Evolutionary conservation across 92 coral and sea anemone genomes (phyloP).

Genomic region (Siderastrea siderea): DNA sequence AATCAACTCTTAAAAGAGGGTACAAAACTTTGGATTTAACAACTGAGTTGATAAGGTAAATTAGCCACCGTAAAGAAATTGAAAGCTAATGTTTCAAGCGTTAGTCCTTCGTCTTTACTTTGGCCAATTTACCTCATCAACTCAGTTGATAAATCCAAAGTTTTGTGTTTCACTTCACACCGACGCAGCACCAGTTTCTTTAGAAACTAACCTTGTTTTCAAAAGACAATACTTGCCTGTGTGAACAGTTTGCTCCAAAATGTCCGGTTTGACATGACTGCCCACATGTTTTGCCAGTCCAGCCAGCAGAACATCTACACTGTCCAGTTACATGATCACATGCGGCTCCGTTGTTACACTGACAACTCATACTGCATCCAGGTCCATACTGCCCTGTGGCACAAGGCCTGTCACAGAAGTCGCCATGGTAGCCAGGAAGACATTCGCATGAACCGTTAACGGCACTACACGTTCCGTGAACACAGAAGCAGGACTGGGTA

Average conservation of each 20-base stretch:
- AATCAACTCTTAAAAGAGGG: too few relatives aligned
- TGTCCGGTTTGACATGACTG: constrained; percentile 56
- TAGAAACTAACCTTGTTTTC: too few relatives aligned
- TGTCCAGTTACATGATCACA: constrained; percentile 83
- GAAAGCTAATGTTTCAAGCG: too few relatives aligned
- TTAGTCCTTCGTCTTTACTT: too few relatives aligned
- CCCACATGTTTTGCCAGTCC: constrained; percentile 78
- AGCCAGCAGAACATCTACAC: constrained; percentile 86
- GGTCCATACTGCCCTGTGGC: constrained; percentile 67
- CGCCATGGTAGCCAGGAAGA: constrained; percentile 85
- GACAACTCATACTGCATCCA: constrained; percentile 77
- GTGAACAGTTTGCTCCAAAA: constrained; percentile 74
- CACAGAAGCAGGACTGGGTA: constrained; percentile 69
- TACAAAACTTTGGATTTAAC: too few relatives aligned
- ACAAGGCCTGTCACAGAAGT: constrained; percentile 75
- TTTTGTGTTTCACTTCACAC: too few relatives aligned
- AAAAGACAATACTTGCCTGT: constrained; percentile 49
- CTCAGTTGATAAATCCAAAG: too few relatives aligned
- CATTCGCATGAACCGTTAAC: constrained; percentile 84
- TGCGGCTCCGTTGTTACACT: constrained; percentile 60
- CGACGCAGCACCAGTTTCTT: too few relatives aligned
- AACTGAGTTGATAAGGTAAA: too few relatives aligned
- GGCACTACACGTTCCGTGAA: constrained; percentile 67
- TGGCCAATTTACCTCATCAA: too few relatives aligned
- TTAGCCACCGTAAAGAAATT: too few relatives aligned